Evolutionary conservation across 2,113 vertebrate genomes (phyloP).

Genomic region (Heliornis fulica): DNA sequence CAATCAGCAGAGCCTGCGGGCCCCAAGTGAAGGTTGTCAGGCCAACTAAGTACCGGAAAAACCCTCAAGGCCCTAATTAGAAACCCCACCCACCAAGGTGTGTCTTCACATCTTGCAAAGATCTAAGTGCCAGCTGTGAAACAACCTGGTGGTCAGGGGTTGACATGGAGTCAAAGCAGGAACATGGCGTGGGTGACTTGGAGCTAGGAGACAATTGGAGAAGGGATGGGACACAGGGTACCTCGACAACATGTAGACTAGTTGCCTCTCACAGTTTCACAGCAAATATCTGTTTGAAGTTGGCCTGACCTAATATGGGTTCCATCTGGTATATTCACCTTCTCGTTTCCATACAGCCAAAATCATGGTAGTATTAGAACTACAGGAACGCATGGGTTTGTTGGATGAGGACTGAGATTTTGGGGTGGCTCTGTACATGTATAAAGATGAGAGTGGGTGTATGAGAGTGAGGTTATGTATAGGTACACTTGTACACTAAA

Average conservation of each 20-base stretch:
- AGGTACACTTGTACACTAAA: neutral
- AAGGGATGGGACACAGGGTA: neutral
- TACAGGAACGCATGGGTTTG: neutral
- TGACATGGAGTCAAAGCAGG: neutral
- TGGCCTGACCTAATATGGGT: neutral
- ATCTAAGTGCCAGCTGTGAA: neutral
- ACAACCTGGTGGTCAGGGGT: neutral
- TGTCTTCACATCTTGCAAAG: neutral
- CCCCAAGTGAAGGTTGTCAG: neutral
- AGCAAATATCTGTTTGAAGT: neutral
- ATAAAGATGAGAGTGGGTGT: fast-evolving
- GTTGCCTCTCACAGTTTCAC: neutral
- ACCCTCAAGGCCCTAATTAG: neutral
- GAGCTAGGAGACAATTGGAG: neutral
- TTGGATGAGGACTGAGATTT: neutral
- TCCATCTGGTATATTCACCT: neutral
- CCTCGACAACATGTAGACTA: neutral
- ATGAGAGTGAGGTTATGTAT: neutral
- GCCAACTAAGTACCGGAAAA: neutral
- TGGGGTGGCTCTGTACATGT: neutral
- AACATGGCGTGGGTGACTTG: neutral
- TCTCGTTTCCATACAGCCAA: neutral
- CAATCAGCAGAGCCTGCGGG: neutral
- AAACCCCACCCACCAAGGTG: neutral
- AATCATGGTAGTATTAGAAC: neutral